Evolutionary conservation across 2,797 vertebrate species (phyloP).

Genomic region (Hemitrygon akajei): DNA sequence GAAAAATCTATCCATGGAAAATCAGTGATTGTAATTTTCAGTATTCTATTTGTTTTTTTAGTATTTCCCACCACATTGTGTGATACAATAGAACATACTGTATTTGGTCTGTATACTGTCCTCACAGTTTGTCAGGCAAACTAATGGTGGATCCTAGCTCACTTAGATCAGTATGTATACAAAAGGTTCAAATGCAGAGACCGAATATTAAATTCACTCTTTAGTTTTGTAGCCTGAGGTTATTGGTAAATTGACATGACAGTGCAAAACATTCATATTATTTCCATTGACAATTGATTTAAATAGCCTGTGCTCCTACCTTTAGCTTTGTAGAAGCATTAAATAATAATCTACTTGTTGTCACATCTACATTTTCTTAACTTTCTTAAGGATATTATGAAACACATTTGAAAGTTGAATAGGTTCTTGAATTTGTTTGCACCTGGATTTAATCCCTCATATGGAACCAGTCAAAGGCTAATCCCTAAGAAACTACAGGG

Average conservation of each 20-base stretch:
- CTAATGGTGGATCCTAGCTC: not conserved
- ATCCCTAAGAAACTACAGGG: slow-evolving; percentile 5
- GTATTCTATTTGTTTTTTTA: not conserved
- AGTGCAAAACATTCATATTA: not conserved
- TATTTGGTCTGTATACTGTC: not conserved
- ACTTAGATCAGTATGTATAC: not conserved
- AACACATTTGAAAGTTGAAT: not conserved
- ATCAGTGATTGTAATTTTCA: not conserved
- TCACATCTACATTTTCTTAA: not conserved
- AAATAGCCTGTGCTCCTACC: not conserved
- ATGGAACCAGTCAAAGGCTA: not conserved
- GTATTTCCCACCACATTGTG: not conserved
- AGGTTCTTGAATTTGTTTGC: not conserved
- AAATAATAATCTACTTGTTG: not conserved
- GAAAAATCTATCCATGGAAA: not conserved
- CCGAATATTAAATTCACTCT: not conserved
- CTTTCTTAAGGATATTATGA: not conserved
- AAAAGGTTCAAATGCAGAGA: not conserved
- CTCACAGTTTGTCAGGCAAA: not conserved
- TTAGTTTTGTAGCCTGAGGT: not conserved
- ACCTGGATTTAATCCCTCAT: not conserved
- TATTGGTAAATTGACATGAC: not conserved
- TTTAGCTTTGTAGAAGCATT: not conserved
- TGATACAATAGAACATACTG: not conserved
- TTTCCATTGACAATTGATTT: not conserved